phyloP scores from a whole-genome alignment of 1,140 invertebrate genomes.

The Caerostris extrusa region DNA sequence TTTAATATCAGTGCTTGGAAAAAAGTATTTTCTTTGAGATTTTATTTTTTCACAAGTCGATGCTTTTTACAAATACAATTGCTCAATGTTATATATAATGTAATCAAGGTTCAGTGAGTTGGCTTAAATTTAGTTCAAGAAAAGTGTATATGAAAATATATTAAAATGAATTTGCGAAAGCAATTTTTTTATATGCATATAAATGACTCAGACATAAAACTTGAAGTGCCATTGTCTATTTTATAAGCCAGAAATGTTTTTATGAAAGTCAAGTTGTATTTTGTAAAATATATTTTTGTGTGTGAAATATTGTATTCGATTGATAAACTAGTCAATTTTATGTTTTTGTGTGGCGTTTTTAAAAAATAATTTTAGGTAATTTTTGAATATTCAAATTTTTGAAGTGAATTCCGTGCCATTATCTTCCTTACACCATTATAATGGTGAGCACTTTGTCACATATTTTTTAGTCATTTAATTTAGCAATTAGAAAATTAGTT shows the following conservation, averaged over 20 bases:
- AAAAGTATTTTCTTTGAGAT: too few relatives aligned
- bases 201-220: background rate
- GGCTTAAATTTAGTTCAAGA: too few relatives aligned
- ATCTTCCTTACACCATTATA: conserved; percentile 6
- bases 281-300: conserved; percentile 1
- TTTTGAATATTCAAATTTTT: conserved; percentile 16
- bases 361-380: background rate
- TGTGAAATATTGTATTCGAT: background rate
- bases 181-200: background rate
- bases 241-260: background rate
- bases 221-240: background rate
- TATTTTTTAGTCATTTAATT: conserved; percentile 60
- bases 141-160: too few relatives aligned
- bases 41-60: too few relatives aligned
- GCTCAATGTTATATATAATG: too few relatives aligned
- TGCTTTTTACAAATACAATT: too few relatives aligned
- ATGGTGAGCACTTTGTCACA: conserved; percentile 40
- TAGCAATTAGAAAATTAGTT: conserved; percentile 55
- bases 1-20: too few relatives aligned
- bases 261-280: conserved; percentile 16
- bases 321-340: conserved; percentile 48
- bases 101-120: too few relatives aligned
- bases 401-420: conserved; percentile 64
- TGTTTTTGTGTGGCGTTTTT: conserved; percentile 35
- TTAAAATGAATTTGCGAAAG: background rate